Evolutionary conservation across 2,113 vertebrate genomes (phyloP).

Genomic region (Sturnira hondurensis): DNA sequence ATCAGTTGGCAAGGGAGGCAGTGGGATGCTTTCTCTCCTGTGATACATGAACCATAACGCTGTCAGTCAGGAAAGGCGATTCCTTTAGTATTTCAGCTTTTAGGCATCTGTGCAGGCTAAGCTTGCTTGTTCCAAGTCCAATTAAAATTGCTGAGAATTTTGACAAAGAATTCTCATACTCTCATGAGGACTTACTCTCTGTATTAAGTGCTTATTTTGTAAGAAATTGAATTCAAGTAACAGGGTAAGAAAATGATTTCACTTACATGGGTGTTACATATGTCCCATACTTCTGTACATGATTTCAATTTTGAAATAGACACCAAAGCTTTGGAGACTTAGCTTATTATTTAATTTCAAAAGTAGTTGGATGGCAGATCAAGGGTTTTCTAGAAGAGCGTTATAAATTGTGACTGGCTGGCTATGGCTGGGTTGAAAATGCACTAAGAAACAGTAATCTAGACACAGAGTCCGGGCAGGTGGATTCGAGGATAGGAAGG

Average conservation of each 20-base stretch:
- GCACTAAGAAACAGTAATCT: background rate
- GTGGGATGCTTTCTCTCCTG: background rate
- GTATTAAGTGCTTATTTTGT: background rate
- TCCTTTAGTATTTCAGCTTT: background rate
- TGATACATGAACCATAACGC: background rate
- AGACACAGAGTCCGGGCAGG: background rate
- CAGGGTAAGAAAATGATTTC: slow-evolving; percentile 13
- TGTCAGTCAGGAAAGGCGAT: background rate
- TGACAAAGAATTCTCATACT: background rate
- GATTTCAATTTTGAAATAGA: background rate
- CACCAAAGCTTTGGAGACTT: background rate
- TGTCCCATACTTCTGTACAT: background rate
- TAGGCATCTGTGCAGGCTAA: background rate
- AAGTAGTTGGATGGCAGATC: background rate
- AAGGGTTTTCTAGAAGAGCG: background rate
- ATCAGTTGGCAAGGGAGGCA: background rate
- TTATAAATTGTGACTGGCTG: background rate
- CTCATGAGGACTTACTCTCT: background rate
- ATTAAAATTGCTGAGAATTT: background rate
- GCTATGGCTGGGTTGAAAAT: background rate
- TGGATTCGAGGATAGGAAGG: background rate
- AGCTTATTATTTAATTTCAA: background rate
- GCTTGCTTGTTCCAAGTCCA: background rate
- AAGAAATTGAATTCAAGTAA: background rate
- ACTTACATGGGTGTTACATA: background rate